Evolutionary conservation across 2,888 invertebrate species (phyloP).

Genomic region (Drosophila niveifrons): DNA sequence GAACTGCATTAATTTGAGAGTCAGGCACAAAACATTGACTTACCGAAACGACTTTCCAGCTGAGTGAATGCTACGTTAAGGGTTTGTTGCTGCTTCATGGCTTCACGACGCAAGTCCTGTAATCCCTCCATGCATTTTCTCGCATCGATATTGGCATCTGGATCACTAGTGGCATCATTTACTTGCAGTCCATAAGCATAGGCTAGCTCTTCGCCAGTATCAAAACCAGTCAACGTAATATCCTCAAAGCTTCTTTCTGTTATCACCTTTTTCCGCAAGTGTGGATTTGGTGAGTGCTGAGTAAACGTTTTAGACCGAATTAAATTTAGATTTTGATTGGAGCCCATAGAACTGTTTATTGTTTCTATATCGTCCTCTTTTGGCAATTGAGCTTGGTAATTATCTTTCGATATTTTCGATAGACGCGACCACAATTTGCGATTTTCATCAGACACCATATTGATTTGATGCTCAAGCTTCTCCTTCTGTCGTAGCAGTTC

Average conservation of each 20-base stretch:
- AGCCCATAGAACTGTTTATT: conserved; percentile 34
- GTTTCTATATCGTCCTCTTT: conserved; percentile 35
- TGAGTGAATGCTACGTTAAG: conserved; percentile 85
- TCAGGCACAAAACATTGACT: not conserved
- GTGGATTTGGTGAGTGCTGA: conserved; percentile 88
- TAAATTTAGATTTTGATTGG: conserved; percentile 85
- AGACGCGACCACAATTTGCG: conserved; percentile 92
- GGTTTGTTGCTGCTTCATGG: conserved; percentile 88
- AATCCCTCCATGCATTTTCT: conserved; percentile 89
- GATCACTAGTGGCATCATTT: conserved; percentile 83
- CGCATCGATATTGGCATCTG: conserved; percentile 89
- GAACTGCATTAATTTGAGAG: not conserved
- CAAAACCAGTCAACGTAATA: conserved; percentile 86
- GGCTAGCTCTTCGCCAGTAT: conserved; percentile 72
- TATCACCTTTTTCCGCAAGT: conserved; percentile 86
- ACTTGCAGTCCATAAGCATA: conserved; percentile 82
- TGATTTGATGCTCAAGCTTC: conserved; percentile 91
- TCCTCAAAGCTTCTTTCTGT: conserved; percentile 90
- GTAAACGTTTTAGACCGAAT: conserved; percentile 89
- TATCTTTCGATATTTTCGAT: conserved; percentile 87
- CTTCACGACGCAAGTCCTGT: conserved; percentile 87
- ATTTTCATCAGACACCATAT: conserved; percentile 93
- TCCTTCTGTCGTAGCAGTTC: conserved; percentile 91
- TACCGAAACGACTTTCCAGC: conserved; percentile 86
- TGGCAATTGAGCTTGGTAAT: conserved; percentile 75